Conservation (phyloP, 2,888 invertebrate genomes). For the Folsomia manolachei region DNA sequence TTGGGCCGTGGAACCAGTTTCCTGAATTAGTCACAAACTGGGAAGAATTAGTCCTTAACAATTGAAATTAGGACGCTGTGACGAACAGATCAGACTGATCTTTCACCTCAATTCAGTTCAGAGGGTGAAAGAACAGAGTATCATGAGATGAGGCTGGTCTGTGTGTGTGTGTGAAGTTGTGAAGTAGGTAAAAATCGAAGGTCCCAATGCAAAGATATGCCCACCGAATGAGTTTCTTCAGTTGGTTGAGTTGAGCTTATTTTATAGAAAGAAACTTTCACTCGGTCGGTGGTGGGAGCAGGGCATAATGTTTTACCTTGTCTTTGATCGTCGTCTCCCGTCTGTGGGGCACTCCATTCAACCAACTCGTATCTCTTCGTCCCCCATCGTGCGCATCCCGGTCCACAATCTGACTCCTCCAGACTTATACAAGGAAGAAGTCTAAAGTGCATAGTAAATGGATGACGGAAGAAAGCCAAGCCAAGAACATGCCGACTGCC, state of each 20-base stretch:
- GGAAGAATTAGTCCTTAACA: no score
- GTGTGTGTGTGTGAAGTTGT: not conserved
- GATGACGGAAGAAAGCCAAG: constrained; percentile 15
- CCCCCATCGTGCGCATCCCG: constrained; percentile 17
- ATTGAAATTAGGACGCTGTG: no score
- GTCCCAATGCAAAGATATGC: not conserved
- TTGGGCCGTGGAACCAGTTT: no score
- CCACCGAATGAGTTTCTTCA: not conserved
- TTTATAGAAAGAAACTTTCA: not conserved
- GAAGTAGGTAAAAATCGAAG: not conserved
- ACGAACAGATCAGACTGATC: not conserved
- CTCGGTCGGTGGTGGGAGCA: constrained; percentile 5
- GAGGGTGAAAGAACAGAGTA: no score
- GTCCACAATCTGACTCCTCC: constrained; percentile 10
- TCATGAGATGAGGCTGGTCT: no score
- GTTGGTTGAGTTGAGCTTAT: not conserved
- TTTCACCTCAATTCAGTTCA: no score
- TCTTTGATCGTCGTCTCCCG: constrained; percentile 19
- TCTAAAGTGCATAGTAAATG: no score
- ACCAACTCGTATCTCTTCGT: constrained; percentile 4
- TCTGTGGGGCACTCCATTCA: constrained; percentile 5
- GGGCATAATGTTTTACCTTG: constrained; percentile 21
- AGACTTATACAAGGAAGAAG: not conserved
- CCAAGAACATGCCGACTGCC: not conserved
- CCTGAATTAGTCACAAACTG: no score